phyloP scores from a whole-genome alignment of 2,113 vertebrate genomes.

The Labrus mixtus region DNA sequence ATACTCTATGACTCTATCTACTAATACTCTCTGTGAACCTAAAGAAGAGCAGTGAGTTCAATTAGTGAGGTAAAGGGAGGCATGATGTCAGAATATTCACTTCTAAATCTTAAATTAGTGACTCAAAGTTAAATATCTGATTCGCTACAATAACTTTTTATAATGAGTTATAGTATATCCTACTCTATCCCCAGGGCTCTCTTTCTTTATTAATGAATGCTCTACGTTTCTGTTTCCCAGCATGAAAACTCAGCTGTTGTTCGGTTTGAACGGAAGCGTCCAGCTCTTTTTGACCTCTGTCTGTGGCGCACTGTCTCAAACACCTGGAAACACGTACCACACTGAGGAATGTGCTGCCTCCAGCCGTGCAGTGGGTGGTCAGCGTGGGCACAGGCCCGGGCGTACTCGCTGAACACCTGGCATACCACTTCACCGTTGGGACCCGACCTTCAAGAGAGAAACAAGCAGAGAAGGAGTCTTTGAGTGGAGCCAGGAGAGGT shows the following conservation, averaged over 20 bases:
- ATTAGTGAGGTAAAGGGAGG: too few species aligned
- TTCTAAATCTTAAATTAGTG: too few species aligned
- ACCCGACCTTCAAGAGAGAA: constrained; percentile 85
- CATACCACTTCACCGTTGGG: constrained; percentile 88
- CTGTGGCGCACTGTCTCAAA: not conserved
- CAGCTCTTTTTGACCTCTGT: not conserved
- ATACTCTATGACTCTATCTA: too few species aligned
- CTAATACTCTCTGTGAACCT: too few species aligned
- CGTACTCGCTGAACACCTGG: constrained; percentile 92
- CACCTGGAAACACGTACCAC: constrained; percentile 84
- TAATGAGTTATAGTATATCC: too few species aligned
- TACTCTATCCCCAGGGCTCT: too few species aligned
- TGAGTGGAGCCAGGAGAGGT: constrained; percentile 23
- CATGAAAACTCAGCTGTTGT: not conserved
- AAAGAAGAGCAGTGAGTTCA: too few species aligned
- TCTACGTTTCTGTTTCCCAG: too few species aligned
- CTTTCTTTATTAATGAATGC: too few species aligned
- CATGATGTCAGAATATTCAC: too few species aligned
- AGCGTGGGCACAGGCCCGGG: constrained; percentile 93
- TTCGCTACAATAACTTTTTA: too few species aligned
- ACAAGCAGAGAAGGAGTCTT: constrained; percentile 55
- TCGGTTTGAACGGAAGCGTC: not conserved
- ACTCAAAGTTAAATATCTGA: too few species aligned
- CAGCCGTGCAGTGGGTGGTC: constrained; percentile 90
- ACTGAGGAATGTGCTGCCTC: constrained; percentile 87